phyloP scores from a whole-genome alignment of 2,113 vertebrate genomes.

The Perca fluviatilis region DNA sequence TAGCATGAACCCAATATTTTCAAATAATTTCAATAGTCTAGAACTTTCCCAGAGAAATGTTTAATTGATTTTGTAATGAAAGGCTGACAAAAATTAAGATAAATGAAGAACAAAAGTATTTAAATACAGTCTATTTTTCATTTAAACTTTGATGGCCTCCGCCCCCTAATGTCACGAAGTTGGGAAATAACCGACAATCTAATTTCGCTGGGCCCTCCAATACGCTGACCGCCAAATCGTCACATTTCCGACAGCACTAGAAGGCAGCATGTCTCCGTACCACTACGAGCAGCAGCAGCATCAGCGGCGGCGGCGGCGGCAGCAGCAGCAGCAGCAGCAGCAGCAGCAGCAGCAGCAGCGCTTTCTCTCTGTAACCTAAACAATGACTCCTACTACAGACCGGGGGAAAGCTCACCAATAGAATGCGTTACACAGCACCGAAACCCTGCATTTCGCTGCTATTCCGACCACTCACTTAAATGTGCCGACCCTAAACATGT shows the following conservation, averaged over 20 bases:
- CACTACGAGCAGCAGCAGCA: constrained; percentile 58
- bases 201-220: background rate
- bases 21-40: background rate
- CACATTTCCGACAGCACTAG: constrained; percentile 32
- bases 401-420: constrained; percentile 75
- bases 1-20: background rate
- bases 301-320: constrained; percentile 39
- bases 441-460: constrained; percentile 61
- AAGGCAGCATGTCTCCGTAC: constrained; percentile 63
- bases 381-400: constrained; percentile 83
- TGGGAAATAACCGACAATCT: background rate
- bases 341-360: constrained; percentile 46
- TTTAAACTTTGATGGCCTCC: background rate
- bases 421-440: constrained; percentile 74
- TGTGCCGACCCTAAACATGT: constrained; percentile 86
- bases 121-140: no score
- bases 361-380: constrained; percentile 81
- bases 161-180: background rate
- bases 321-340: constrained; percentile 58
- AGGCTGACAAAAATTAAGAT: background rate
- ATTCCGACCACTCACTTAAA: constrained; percentile 63
- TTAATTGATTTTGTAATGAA: background rate
- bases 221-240: fast-evolving
- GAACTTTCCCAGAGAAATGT: background rate
- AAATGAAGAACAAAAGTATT: background rate